These are phyloP conservation scores for Palythoa grandiflora DNA, from an alignment of 92 coral and sea anemone species.

Conservation along the genomic window DNA sequence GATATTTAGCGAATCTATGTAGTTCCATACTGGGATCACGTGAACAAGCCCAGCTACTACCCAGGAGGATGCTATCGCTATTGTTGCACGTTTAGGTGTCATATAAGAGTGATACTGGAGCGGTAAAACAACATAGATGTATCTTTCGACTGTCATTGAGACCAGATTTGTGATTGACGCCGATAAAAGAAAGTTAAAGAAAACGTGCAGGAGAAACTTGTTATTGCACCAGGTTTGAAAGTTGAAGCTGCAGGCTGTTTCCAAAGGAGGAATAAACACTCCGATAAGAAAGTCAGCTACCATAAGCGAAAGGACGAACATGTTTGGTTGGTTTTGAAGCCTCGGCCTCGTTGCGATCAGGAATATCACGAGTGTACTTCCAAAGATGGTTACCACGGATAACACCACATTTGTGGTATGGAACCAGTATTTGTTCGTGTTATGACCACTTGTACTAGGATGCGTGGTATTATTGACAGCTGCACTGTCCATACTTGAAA, in stretches of 20 bases:
- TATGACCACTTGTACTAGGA: neutral
- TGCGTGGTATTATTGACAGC: neutral
- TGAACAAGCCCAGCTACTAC: neutral
- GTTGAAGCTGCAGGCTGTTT: neutral
- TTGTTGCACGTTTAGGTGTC: slow-evolving; percentile 9
- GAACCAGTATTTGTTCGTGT: slow-evolving; percentile 20
- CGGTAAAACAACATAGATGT: slow-evolving; percentile 19
- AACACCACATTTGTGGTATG: neutral
- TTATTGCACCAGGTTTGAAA: slow-evolving; percentile 15
- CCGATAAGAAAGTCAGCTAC: slow-evolving; percentile 36
- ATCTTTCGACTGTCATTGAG: slow-evolving; percentile 27
- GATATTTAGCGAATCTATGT: neutral
- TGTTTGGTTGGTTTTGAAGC: slow-evolving; percentile 30
- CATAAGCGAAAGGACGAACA: slow-evolving; percentile 41
- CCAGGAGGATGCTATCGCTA: slow-evolving; percentile 6
- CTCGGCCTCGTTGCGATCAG: slow-evolving; percentile 29
- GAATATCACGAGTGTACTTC: slow-evolving; percentile 24
- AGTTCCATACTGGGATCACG: slow-evolving; percentile 29
- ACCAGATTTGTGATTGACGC: slow-evolving; percentile 42
- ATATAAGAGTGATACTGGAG: slow-evolving; percentile 9
- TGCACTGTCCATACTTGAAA: slow-evolving; percentile 8
- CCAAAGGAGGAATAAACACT: slow-evolving; percentile 22
- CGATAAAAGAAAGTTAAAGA: slow-evolving; percentile 22
- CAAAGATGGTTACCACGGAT: slow-evolving; percentile 19
- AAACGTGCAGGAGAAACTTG: slow-evolving; percentile 6